phyloP scores from a whole-genome alignment of 2,113 vertebrate genomes.

The Micromys minutus region DNA sequence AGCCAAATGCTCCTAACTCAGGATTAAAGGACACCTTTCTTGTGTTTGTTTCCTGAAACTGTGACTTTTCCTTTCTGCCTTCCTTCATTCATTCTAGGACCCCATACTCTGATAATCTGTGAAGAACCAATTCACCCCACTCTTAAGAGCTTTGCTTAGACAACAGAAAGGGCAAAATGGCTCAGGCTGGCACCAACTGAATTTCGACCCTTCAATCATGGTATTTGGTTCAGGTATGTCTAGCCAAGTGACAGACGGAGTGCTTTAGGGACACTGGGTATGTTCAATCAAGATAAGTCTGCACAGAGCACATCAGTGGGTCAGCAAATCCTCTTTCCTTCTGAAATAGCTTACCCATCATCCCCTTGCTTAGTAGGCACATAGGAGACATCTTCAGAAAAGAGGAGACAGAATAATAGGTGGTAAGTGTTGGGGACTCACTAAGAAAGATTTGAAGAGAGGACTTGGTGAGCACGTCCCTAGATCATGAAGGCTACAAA shows the following conservation, averaged over 20 bases:
- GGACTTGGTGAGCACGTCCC: background rate
- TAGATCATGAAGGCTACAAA: background rate
- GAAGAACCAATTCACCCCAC: background rate
- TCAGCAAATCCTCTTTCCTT: background rate
- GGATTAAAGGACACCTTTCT: background rate
- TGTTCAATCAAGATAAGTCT: background rate
- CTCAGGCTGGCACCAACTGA: background rate
- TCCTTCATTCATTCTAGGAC: background rate
- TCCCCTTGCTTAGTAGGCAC: background rate
- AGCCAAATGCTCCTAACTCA: background rate
- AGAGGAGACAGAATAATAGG: background rate
- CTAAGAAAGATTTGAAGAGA: background rate
- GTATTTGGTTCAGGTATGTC: background rate
- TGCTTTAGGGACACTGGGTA: rapidly evolving
- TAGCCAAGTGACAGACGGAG: background rate
- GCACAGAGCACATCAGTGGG: background rate
- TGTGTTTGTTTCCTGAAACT: background rate
- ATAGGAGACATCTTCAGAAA: background rate
- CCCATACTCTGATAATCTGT: background rate
- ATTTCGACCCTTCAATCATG: background rate
- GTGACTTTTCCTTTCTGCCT: background rate
- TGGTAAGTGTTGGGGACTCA: background rate
- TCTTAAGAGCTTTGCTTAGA: background rate
- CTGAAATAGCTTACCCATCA: background rate
- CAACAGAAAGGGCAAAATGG: background rate